Conservation (phyloP, 2,888 invertebrate species). For the Heteropelma amictum region DNA sequence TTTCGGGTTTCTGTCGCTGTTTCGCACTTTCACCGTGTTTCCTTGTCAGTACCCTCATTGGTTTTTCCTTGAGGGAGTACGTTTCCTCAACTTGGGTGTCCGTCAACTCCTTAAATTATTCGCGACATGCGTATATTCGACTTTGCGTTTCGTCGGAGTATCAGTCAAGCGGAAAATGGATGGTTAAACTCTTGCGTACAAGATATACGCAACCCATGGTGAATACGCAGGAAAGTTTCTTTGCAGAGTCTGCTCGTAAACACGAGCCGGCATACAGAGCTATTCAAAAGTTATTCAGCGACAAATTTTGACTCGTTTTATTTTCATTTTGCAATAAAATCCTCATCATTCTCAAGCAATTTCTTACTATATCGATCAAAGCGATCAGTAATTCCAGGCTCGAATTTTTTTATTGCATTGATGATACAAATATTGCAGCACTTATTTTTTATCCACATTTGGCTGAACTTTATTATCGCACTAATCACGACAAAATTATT, state of each 20-base stretch:
- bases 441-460: no score
- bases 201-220: neutral
- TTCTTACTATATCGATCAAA: neutral
- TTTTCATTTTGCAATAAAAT: neutral
- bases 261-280: neutral
- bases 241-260: neutral
- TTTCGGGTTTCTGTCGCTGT: neutral
- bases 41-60: neutral
- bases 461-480: no score
- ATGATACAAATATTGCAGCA: no score
- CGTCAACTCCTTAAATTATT: constrained; percentile 22
- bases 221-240: constrained; percentile 2
- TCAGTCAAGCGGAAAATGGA: constrained; percentile 45
- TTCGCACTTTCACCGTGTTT: neutral
- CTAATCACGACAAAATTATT: no score
- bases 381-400: no score
- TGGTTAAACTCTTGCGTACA: no score
- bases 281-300: neutral
- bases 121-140: neutral
- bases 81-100: neutral
- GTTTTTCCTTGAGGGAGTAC: neutral
- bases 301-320: neutral
- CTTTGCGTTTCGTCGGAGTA: neutral
- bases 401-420: no score
- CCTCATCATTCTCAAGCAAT: neutral